Evolutionary conservation across 2,797 vertebrate species (phyloP), one percentile per base, ranked within the genome.

Genomic region (Silurus lanzhouensis): DNA sequence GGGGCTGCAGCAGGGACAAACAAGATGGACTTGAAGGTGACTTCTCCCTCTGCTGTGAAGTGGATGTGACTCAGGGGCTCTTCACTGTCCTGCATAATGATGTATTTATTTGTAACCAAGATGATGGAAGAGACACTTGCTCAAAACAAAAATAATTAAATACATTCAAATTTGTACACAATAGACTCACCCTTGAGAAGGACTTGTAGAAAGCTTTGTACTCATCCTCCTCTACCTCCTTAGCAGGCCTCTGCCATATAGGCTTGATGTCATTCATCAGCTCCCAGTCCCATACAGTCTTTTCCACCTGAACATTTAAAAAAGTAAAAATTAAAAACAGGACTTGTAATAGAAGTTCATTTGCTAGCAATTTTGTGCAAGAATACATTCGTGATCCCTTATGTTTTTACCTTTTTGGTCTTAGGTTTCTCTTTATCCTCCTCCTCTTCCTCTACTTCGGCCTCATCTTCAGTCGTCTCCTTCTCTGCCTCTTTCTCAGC

Each of bases 211-310:
- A 99, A 71, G 98, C 98, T 85, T 93, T 98, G 92, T 99, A 99
- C 90, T 99, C 98, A 13, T 99, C 96, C 20, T 99, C 98, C 90
- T 98, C 97, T 27, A 99, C 97, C 91, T 99, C 98, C 91, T 97
- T 99, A 9, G 97, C 96, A 13, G 94, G 96, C 88, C 98, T 97
- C 94, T 99, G 97, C 98, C 98, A 99, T 93, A 99, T 99, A 15
- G 98, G 98, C 93, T 99, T 99, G 90, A 99, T 99, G 75, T 99
- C 97, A 87, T 99, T 99, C 98, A 99, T 99, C 84, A 99, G 96
- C 85, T 99, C 98, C 98, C 98, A 99, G 82, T 99, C 98, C 98
- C 98, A 99, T 83, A 99, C 97, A 0, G 98, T 99, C 93, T 99
- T 99, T 91, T 99, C 97, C 89, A 99, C 98, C 98, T 99, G 85